Base-by-base conservation (phyloP, 1,140 invertebrate species). In the Zaprionus tsacasi region DNA sequence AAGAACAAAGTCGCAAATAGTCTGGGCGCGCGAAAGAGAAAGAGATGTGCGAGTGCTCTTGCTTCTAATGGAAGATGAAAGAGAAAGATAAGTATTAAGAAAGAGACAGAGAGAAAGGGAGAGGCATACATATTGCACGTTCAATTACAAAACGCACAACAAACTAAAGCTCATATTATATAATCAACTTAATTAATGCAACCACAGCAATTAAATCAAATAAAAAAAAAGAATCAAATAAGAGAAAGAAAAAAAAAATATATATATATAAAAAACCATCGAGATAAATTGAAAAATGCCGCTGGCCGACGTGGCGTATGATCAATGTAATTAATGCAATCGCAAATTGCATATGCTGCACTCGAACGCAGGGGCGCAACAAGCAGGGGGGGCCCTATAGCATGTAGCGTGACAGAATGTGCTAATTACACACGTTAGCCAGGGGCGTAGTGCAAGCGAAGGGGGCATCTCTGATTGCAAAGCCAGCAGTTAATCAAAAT, bases 401-500 rank as follows among this genome's bases (percentile, higher is more conserved):
- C 21, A 21, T 21, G 21, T 21, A 52, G 33, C 45, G 38, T 56
- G 57, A 13, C 48, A 43, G 36, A 65, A 68, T 65, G 59, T 36
- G 73, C 74, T 76, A 76, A 76, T 76, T 76, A 76, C 55, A 43
- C 12, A 35, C 21, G 10, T 13, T 13, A 30, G 11, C 3, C 17
- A 17, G 52, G 27, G 27, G 6, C 40, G 6, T 6, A 13, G 13
- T 13, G 6, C n/a, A 15, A 21, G 30, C 1, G 30, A 21, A 2
- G 10, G 11, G 10, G 6, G 27, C 36, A 25, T 43, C 2, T 40
- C 70, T 76, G 76, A 83, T 72, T 82, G 81, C 76, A 70, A 66
- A 52, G 61, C 77, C 76, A 70, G 79, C 72, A 83, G 66, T 76
- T 76, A 73, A 86, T 82, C 79, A 68, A 72, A 86, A 71, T 70